These are phyloP conservation scores for Ariopsis seemanni DNA, from an alignment of 2,113 vertebrate species.

Conservation along the genomic window DNA sequence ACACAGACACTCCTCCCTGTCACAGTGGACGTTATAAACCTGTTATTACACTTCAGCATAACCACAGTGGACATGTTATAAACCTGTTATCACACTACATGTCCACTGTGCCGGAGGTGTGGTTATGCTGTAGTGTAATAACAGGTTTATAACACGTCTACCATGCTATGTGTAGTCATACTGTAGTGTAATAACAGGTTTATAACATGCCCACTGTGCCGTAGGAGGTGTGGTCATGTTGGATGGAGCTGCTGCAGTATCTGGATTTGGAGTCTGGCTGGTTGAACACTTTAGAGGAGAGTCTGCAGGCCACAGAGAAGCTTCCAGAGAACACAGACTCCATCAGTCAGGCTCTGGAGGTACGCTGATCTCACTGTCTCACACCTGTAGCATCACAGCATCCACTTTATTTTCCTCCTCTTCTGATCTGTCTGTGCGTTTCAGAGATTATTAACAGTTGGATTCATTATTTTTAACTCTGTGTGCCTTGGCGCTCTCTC, in stretches of 20 bases:
- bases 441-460: neutral
- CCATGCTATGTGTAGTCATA: neutral
- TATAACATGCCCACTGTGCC: neutral
- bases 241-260: slow-evolving; percentile 95
- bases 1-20: too few species aligned
- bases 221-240: slow-evolving; percentile 98
- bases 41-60: slow-evolving; percentile 74
- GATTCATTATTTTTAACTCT: neutral
- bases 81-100: neutral
- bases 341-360: slow-evolving; percentile 86
- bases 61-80: neutral
- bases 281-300: slow-evolving; percentile 86
- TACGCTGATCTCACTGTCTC: slow-evolving; percentile 50
- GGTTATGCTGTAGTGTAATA: slow-evolving; percentile 74
- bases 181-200: neutral
- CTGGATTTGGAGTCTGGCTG: slow-evolving; percentile 89
- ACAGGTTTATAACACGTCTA: neutral
- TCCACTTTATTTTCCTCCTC: slow-evolving; percentile 11
- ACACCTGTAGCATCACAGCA: neutral
- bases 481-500: neutral
- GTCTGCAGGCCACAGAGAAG: slow-evolving; percentile 75
- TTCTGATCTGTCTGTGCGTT: neutral
- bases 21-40: neutral
- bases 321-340: slow-evolving; percentile 80
- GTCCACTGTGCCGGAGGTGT: neutral